phyloP scores from a whole-genome alignment of 30 jellyfish, hydroid and myxozoan species.

The Hydra vulgaris region DNA sequence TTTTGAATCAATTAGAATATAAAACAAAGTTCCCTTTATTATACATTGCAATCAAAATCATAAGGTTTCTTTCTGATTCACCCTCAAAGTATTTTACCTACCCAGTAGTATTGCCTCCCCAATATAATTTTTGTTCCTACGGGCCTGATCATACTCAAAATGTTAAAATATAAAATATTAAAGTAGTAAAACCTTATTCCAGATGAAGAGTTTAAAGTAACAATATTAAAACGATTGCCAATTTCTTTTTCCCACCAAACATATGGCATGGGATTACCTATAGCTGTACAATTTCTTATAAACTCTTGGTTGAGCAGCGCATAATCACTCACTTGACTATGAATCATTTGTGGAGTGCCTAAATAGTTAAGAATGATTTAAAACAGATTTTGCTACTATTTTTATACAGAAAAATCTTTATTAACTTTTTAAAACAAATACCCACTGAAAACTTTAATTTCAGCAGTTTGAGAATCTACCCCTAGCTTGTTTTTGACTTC shows the following conservation, averaged over 20 bases:
- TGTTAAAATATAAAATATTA: too few relatives aligned
- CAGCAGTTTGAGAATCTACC: slow-evolving; percentile 5
- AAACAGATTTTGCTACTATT: background rate
- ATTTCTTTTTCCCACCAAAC: slow-evolving; percentile 58
- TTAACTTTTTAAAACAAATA: background rate
- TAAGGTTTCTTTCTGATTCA: too few relatives aligned
- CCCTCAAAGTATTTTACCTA: too few relatives aligned
- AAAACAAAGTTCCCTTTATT: too few relatives aligned
- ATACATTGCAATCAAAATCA: too few relatives aligned
- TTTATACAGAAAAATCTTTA: background rate
- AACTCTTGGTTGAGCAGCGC: slow-evolving; percentile 27
- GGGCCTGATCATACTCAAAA: too few relatives aligned
- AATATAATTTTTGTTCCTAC: too few relatives aligned
- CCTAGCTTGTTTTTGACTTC: slow-evolving; percentile 50
- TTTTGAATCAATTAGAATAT: too few relatives aligned
- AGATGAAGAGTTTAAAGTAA: slow-evolving; percentile 8
- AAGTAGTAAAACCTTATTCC: slow-evolving; percentile 34
- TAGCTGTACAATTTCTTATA: slow-evolving; percentile 37
- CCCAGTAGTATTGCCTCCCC: too few relatives aligned
- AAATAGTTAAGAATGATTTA: background rate
- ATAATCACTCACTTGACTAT: background rate
- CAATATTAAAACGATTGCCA: background rate
- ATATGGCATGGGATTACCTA: slow-evolving; percentile 69
- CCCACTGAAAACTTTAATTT: slow-evolving; percentile 19
- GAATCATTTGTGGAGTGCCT: slow-evolving; percentile 48